Percentiles rank a stretch among this genome's conserved stretches.
Conservation (phyloP, 1,140 invertebrate genomes). For the Lordiphosa clarofinis region DNA sequence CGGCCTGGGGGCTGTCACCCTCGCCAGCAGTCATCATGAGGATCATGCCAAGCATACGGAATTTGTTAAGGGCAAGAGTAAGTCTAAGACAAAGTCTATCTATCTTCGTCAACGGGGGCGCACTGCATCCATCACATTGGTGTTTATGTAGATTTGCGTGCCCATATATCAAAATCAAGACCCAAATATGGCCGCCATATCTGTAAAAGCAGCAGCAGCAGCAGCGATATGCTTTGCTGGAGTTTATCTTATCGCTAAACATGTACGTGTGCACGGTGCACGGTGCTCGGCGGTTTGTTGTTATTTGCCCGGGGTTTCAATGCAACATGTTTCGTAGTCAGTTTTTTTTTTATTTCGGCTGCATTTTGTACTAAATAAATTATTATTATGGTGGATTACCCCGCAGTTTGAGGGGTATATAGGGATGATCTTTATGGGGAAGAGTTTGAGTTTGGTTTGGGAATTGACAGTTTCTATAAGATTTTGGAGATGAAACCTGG, state of each 20-base stretch:
- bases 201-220: constrained; percentile 3
- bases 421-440: background rate
- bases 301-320: constrained; percentile 38
- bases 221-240: constrained; percentile 9
- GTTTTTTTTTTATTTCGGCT: constrained; percentile 28
- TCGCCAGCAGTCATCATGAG: constrained; percentile 27
- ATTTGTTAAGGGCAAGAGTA: constrained; percentile 79
- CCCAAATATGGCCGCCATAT: constrained; percentile 39
- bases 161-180: constrained; percentile 65
- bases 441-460: too few relatives aligned
- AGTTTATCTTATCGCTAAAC: constrained; percentile 40
- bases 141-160: constrained; percentile 72
- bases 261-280: constrained; percentile 23
- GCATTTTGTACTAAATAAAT: constrained; percentile 45
- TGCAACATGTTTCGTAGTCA: constrained; percentile 17
- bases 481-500: too few relatives aligned
- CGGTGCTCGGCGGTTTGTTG: constrained; percentile 25
- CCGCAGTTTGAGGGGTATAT: constrained; percentile 7
- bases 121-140: constrained; percentile 57
- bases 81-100: constrained; percentile 36
- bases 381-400: constrained; percentile 23
- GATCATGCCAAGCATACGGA: constrained; percentile 63
- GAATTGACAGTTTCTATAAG: too few relatives aligned
- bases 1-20: constrained; percentile 1
- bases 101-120: constrained; percentile 26